Conservation (phyloP, 2,797 vertebrate species). For the Peromyscus nudipes region DNA sequence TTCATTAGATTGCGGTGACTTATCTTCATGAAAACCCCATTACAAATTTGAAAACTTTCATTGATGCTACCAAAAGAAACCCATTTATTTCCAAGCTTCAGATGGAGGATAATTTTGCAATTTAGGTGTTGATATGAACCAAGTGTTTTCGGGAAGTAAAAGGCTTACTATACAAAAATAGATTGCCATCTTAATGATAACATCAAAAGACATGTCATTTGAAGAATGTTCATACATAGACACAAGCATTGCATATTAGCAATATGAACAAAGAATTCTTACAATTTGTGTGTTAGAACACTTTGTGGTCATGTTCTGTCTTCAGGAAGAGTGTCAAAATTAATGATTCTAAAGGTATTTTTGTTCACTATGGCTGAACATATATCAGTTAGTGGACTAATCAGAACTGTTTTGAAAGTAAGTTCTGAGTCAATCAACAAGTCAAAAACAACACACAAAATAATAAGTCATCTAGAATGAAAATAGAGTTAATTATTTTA, state of each 20-base stretch:
- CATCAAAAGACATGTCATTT: neutral
- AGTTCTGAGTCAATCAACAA: neutral
- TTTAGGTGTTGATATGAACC: slow-evolving; percentile 36
- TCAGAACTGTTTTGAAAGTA: slow-evolving; percentile 6
- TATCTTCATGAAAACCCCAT: slow-evolving; percentile 61
- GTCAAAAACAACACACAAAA: neutral
- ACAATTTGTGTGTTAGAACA: neutral
- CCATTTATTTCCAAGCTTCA: slow-evolving; percentile 51
- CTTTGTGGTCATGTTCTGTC: neutral
- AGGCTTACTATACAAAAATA: neutral
- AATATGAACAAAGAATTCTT: neutral
- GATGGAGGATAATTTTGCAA: slow-evolving; percentile 42
- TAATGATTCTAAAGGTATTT: neutral
- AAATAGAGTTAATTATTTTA: slow-evolving; percentile 13
- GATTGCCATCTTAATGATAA: neutral
- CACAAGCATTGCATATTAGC: neutral
- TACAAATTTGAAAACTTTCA: slow-evolving; percentile 67
- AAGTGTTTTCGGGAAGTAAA: slow-evolving; percentile 5
- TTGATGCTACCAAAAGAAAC: neutral
- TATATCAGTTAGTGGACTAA: neutral
- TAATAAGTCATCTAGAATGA: neutral
- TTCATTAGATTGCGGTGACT: slow-evolving; percentile 26
- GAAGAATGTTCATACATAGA: neutral
- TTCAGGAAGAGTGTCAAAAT: neutral
- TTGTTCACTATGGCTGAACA: neutral